Evolutionary conservation across 2,797 vertebrate species (phyloP).

Genomic region (Acestrorhynchus altus): DNA sequence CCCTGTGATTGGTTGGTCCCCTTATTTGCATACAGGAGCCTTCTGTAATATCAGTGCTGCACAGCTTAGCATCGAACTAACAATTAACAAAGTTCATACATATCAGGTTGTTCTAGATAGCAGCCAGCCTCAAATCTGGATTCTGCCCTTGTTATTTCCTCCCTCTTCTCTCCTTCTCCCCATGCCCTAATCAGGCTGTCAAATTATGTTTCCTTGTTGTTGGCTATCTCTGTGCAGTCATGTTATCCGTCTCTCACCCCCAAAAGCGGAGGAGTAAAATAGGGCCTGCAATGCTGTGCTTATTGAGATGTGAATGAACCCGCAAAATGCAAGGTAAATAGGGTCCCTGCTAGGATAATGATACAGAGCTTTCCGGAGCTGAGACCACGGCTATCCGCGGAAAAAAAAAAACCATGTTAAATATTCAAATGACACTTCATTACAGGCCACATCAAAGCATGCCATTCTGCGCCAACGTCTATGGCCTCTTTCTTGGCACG

Average conservation of each 20-base stretch:
- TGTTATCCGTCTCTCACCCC: too few relatives aligned
- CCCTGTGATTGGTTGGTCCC: neutral
- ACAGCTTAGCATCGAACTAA: neutral
- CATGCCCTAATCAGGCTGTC: constrained; percentile 44
- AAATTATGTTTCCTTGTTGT: constrained; percentile 31
- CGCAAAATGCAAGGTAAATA: constrained; percentile 24
- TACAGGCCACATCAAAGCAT: constrained; percentile 25
- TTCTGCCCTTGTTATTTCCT: constrained; percentile 6
- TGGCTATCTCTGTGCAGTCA: constrained; percentile 18
- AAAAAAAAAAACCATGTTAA: constrained; percentile 9
- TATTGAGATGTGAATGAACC: constrained; percentile 36
- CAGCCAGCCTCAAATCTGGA: neutral
- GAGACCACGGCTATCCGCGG: neutral
- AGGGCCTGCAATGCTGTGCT: constrained; percentile 25
- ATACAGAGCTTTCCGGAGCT: constrained; percentile 23
- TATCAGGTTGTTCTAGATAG: neutral
- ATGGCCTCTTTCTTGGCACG: neutral
- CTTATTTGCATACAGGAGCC: neutral
- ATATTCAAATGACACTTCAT: constrained; percentile 31
- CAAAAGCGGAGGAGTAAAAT: constrained; percentile 20
- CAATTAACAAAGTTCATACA: neutral
- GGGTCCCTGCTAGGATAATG: constrained; percentile 29
- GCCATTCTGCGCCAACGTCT: neutral
- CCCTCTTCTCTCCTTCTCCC: neutral
- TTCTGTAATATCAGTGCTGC: neutral